Evolutionary conservation across 2,888 invertebrate genomes (phyloP), one percentile per base, ranked within the genome.

Genomic region (Tiliacea aurago): DNA sequence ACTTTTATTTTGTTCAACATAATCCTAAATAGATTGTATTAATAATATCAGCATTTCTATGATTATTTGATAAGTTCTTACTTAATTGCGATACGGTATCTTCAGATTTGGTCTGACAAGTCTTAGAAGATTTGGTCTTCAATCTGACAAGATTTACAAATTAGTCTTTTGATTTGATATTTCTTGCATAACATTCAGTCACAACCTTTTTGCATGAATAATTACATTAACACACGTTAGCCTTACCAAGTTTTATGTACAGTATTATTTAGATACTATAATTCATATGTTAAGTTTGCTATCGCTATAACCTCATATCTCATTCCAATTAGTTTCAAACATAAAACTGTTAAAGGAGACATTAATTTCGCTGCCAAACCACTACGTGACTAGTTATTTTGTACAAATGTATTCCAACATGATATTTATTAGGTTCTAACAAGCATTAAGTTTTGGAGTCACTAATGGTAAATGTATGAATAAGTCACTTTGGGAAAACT

Each of bases 281-380:
- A 66, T 61, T 62, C n/a, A 43, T 56, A 51, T 6, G 3, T 15
- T 45, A 55, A 56, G 20, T 67, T 68, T 55, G 33, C 59, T 58
- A 47, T 37, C 20, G n/a, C n/a, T 37, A 61, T 15, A 11, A 56
- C 41, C 43, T 61, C 41, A 61, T 70, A 65, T 56, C 11, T 80
- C 59, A 76, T 59, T 69, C 53, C 64, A 78, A 82, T 74, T 80
- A 73, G 61, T 28, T 58, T 23, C 37, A 23, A 43, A 65, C 47
- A 72, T 58, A 65, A 75, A 79, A 62, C 37, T 51, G 18, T 49
- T 67, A 58, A 56, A 59, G 7, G 56, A 64, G 18, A 71, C 55
- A 78, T 74, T 66, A 18, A 79, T 66, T 67, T 69, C 41, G 18
- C 28, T 69, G 61, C 59, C 49, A 61, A 43, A 62, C 15, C 20